Conservation (phyloP, 2,888 invertebrate genomes). For the Drosophila tanythrix region DNA sequence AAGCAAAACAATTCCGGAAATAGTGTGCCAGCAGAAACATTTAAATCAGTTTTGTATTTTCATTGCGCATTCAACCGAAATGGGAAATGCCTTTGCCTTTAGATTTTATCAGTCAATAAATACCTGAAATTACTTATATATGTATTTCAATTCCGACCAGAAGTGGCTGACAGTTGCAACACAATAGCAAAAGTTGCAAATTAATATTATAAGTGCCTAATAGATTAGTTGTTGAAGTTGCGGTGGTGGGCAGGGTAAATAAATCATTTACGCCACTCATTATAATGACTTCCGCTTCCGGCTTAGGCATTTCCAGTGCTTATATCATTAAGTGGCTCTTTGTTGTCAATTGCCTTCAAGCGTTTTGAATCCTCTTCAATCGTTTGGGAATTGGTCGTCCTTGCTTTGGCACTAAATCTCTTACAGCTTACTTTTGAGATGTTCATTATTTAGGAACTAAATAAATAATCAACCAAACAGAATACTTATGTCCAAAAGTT, state of each 20-base stretch:
- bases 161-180: neutral
- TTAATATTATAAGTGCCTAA: slow-evolving; percentile 55
- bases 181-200: slow-evolving; percentile 52
- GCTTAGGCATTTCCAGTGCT: slow-evolving; percentile 37
- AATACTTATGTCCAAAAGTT: neutral
- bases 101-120: slow-evolving; percentile 74
- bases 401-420: slow-evolving; percentile 30
- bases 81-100: slow-evolving; percentile 40
- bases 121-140: slow-evolving; percentile 50
- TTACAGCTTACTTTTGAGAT: neutral
- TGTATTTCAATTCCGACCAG: slow-evolving; percentile 12
- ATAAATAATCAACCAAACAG: slow-evolving; percentile 18
- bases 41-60: slow-evolving; percentile 69
- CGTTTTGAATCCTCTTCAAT: slow-evolving; percentile 34
- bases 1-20: slow-evolving; percentile 49
- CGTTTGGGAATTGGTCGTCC: slow-evolving; percentile 39
- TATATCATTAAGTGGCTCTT: slow-evolving; percentile 71
- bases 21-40: slow-evolving; percentile 52
- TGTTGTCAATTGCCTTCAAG: slow-evolving; percentile 28
- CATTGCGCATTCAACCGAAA: slow-evolving; percentile 49
- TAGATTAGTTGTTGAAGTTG: slow-evolving; percentile 1
- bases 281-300: slow-evolving; percentile 67
- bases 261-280: slow-evolving; percentile 54
- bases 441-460: slow-evolving; percentile 8
- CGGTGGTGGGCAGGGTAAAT: slow-evolving; percentile 3